Evolutionary conservation across 2,113 vertebrate species (phyloP), one percentile per base, ranked within the genome.

Genomic region (Leptobrachium leishanense): DNA sequence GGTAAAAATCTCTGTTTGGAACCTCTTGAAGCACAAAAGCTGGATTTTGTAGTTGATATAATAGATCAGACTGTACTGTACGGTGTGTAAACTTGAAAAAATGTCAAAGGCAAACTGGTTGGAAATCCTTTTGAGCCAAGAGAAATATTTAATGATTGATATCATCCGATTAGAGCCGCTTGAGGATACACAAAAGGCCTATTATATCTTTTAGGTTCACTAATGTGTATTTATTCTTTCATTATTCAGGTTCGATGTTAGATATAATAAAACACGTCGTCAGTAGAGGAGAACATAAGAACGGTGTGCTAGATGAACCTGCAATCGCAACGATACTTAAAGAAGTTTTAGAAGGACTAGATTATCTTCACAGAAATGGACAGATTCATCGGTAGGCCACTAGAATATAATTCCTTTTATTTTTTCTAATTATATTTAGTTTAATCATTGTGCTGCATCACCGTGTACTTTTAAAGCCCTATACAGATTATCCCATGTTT

Each of bases 241-340:
- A 6, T 69, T 68, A 70, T 84, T 40, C 83, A 99, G 98, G 98
- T 79, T 99, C 98, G 8, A 97, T 99, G 96, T 91, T 99, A 91
- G 98, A 99, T 87, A 98, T 99, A 88, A 98, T 99, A 88, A 99
- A 99, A 86, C 95, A 98, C 87, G 94, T 93, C n/a, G 91, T 96
- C 81, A 96, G 88, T 86, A 92, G 94, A 92, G 97, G 95, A 43
- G 97, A 99, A 65, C 95, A 96, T 81, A 97, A 91, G 88, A 96
- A 90, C 15, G 95, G 95, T 40, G 92, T 95, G 12, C 91, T 99
- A 70, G 98, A 99, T 79, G 98, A 99, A 84, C 89, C 96, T 13
- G 95, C 96, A 57, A 99, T 99, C 88, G 96, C 98, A 81, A 96
- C 96, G 20, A 99, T 99, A 88, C 94, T 99, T 84, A 99, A 97